Evolutionary conservation across 2,113 vertebrate species (phyloP), one percentile per base, ranked within the genome.

Genomic region (Heterotis niloticus): DNA sequence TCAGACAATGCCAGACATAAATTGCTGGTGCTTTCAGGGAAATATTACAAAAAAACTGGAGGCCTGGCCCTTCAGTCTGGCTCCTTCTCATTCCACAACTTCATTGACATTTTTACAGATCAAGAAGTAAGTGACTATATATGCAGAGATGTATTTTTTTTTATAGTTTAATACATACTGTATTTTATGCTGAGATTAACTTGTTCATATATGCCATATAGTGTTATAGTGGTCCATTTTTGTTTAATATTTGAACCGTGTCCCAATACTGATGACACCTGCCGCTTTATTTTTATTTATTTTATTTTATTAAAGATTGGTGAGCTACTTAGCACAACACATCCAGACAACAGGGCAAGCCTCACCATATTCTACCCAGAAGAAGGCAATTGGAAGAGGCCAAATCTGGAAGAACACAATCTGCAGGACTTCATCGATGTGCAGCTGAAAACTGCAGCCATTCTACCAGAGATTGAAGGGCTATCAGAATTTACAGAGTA

Each of bases 81-180:
- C 68, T 90, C 95, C 13, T 99, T 99, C 89, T 98, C 97, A 77
- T 97, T 98, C 91, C 94, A 93, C 81, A 97, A 93, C 78, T 99
- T 99, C 87, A 98, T 99, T 79, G 96, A 98, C 88, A 98, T 98
- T 86, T 99, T 99, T 85, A 98, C 96, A 0, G 96, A 99, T 84
- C 96, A 98, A 90, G 97, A 98, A 95, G 97, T 98, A 75, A 81
- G 91, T 84, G 9, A 62, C 64, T 67, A 10, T n/a, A n/a, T n/a
- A n/a, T n/a, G 57, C 11, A 18, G 23, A 66, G 10, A 67, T 56
- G 9, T 23, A 24, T 65, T 10, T 23, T 17, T 52, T 52, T 67
- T 68, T 26, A 44, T 16, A 14, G 24, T 59, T 74, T 74, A 17
- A 24, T 26, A 28, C 34, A 59, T 74, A 12, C 29, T 52, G 52